phyloP scores from a whole-genome alignment of 2,113 vertebrate species.

The Anolis sagrei region DNA sequence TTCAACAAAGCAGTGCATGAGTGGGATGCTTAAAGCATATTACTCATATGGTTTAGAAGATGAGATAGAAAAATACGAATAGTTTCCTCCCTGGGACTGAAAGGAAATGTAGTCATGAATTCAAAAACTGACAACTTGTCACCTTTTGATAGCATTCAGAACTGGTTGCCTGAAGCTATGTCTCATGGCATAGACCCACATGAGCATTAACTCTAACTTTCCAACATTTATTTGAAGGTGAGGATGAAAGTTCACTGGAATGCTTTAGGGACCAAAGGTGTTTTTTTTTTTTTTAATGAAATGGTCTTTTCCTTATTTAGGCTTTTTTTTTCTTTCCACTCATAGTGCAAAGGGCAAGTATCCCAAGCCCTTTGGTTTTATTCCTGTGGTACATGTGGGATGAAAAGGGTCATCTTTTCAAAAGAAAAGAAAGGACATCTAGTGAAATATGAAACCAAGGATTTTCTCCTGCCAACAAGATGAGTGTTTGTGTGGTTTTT shows the following conservation, averaged over 20 bases:
- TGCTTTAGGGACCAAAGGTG: not conserved
- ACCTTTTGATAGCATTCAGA: slow-evolving; percentile 5
- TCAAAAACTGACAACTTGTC: slow-evolving; percentile 8
- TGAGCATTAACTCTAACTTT: not conserved
- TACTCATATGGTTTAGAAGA: not conserved
- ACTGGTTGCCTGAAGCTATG: not conserved
- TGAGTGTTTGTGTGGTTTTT: not conserved
- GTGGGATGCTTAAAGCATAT: not conserved
- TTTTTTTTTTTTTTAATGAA: not conserved
- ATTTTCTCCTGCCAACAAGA: not conserved
- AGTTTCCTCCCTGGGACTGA: not conserved
- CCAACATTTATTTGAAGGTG: not conserved
- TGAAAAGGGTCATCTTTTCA: not conserved
- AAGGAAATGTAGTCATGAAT: not conserved
- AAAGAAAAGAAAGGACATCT: not conserved
- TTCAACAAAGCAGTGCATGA: too few relatives aligned
- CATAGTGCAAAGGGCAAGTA: not conserved
- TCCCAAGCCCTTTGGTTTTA: not conserved
- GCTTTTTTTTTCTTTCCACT: not conserved
- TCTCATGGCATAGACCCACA: not conserved
- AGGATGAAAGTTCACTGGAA: not conserved
- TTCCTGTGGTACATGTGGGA: not conserved
- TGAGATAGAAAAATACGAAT: not conserved
- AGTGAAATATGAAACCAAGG: not conserved
- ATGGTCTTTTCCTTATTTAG: not conserved